These are phyloP conservation scores for Sebastes hopkinsi DNA, from an alignment of 2,797 vertebrate species.

Conservation along the genomic window DNA sequence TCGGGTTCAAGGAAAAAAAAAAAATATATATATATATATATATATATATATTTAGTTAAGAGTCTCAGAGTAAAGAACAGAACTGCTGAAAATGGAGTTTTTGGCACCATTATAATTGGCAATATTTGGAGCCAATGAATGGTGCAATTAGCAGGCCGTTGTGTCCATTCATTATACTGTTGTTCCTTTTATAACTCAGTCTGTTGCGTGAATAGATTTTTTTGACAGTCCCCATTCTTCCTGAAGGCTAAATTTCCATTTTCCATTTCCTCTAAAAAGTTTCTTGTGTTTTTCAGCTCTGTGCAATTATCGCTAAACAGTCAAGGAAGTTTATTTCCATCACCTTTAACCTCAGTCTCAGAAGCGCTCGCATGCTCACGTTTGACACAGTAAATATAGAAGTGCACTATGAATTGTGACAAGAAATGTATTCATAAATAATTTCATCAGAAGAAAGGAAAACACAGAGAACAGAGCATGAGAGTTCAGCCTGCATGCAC, in stretches of 20 bases:
- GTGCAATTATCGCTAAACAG: not conserved
- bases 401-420: not conserved
- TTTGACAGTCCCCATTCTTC: conserved; percentile 17
- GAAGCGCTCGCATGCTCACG: not conserved
- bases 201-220: not conserved
- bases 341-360: not conserved
- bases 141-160: conserved; percentile 3
- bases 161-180: conserved; percentile 8
- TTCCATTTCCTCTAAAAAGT: conserved; percentile 8
- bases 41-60: not conserved
- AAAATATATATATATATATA: too few species aligned
- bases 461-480: not conserved
- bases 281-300: not conserved
- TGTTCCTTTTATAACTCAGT: conserved; percentile 5
- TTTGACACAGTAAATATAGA: not conserved
- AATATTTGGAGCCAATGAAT: not conserved
- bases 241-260: conserved; percentile 16
- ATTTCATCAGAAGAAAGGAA: not conserved
- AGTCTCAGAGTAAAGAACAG: not conserved
- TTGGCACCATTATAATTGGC: not conserved
- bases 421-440: not conserved
- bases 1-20: too few species aligned
- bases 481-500: not conserved
- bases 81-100: not conserved
- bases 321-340: not conserved